Base-by-base conservation (phyloP, 1,140 invertebrate species). In the Procambarus clarkii region DNA sequence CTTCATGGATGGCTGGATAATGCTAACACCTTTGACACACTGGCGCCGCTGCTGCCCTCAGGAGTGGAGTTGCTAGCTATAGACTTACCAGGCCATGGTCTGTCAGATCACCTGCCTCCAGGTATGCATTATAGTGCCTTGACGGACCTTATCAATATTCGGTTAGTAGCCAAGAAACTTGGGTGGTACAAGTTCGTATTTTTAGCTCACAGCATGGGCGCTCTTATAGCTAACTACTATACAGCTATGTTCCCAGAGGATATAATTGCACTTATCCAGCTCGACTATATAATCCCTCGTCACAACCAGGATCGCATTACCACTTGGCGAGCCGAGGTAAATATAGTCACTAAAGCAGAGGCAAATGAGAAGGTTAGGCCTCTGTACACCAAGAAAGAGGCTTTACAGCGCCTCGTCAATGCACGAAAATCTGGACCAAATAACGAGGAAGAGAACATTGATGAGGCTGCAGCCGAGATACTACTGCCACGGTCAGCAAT, bases 1-100 rank as follows among this genome's bases (percentile, higher is more conserved):
- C 24, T 93, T 2, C 93, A 93, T 82, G 93, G 93, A 50, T 93
- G 93, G 93, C 82, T 93, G 82, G 93, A 93, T 74, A 93, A 93
- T 88, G 88, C 91, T n/a, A 92, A 92, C 11, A 91, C 92, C 7
- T 94, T 93, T 91, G 93, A 94, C 83, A 74, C 64, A 2, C 54
- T 94, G 76, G 93, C 92, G n/a, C 93, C 93, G 5, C 54, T 83
- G 11, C 81, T 92, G 45, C 88, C 92, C 15, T 50, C 11, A 4
- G 84, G 86, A n/a, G 46, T 85, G 21, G 48, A 90, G 60, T 9
- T 92, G 44, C n/a, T 90, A 48, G 76, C 45, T 13, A 79, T 94
- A 46, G 93, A 94, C 74, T 87, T 93, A 44, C 93, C 93, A 0
- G 93, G 93, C 3, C 93, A 94, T 81, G 93, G 93, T 34, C 60